These are phyloP conservation scores for Drosophila pachea DNA, from an alignment of 1,140 invertebrate species.

Conservation along the genomic window DNA sequence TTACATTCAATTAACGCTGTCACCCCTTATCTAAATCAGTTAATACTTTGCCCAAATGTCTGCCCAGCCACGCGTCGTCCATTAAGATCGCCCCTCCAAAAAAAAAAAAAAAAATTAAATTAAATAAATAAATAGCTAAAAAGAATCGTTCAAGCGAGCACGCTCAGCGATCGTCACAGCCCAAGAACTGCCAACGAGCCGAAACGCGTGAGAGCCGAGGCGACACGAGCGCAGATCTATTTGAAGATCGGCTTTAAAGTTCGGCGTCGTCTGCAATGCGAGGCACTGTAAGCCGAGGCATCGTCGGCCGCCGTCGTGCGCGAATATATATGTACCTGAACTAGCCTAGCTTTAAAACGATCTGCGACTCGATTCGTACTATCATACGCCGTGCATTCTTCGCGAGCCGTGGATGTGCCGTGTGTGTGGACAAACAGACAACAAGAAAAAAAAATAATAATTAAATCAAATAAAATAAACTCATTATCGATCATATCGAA, in stretches of 20 bases:
- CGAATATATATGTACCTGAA: slow-evolving; percentile 56
- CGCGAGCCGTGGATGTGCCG: slow-evolving; percentile 68
- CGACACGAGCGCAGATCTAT: slow-evolving; percentile 11
- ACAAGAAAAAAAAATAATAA: not conserved
- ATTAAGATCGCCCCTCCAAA: slow-evolving; percentile 20
- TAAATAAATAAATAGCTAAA: slow-evolving; percentile 9
- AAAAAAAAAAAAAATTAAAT: slow-evolving; percentile 20
- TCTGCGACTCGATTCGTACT: slow-evolving; percentile 56
- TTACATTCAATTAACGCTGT: slow-evolving; percentile 12
- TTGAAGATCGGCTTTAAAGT: slow-evolving; percentile 53
- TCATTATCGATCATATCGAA: slow-evolving; percentile 4
- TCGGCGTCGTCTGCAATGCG: slow-evolving; percentile 51
- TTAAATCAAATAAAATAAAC: too few relatives aligned
- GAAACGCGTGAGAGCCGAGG: slow-evolving; percentile 4
- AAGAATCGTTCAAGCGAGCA: slow-evolving; percentile 31
- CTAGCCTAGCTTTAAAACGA: slow-evolving; percentile 70
- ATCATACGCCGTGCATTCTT: slow-evolving; percentile 73
- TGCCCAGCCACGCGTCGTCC: slow-evolving; percentile 49
- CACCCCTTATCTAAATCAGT: slow-evolving; percentile 12
- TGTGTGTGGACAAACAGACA: slow-evolving; percentile 31
- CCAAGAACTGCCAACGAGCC: slow-evolving; percentile 51
- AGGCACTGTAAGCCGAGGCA: slow-evolving; percentile 36
- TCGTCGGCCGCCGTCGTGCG: slow-evolving; percentile 18
- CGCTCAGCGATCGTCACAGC: slow-evolving; percentile 31
- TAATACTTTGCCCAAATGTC: slow-evolving; percentile 12